These are phyloP conservation scores for Ictalurus punctatus DNA, from an alignment of 2,113 vertebrate genomes.

Conservation along the genomic window DNA sequence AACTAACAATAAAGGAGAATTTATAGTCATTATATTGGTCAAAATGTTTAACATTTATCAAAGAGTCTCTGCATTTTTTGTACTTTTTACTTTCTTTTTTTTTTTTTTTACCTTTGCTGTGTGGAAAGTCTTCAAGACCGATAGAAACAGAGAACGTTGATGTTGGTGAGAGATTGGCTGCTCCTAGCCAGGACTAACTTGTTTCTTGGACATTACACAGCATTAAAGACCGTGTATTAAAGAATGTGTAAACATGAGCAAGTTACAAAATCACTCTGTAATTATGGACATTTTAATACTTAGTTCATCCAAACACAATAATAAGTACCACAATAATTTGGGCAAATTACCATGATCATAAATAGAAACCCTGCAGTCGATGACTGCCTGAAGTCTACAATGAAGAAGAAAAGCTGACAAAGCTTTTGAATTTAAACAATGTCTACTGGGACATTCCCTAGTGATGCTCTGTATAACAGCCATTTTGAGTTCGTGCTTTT, in stretches of 20 bases:
- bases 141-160: background rate
- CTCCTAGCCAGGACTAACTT: background rate
- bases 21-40: background rate
- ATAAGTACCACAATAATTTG: background rate
- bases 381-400: background rate
- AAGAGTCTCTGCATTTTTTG: background rate
- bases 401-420: background rate
- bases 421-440: background rate
- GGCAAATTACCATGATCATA: background rate
- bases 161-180: background rate
- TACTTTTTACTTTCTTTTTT: background rate
- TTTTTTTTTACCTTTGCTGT: background rate
- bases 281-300: background rate
- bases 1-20: background rate
- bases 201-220: background rate
- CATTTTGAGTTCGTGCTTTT: background rate
- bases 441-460: background rate
- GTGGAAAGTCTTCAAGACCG: background rate
- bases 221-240: background rate
- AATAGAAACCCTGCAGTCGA: background rate
- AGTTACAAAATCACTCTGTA: background rate
- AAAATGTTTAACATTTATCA: background rate
- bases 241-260: background rate
- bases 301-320: background rate
- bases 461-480: background rate